phyloP scores from a whole-genome alignment of 2,888 invertebrate species.

The Dugesia japonica region DNA sequence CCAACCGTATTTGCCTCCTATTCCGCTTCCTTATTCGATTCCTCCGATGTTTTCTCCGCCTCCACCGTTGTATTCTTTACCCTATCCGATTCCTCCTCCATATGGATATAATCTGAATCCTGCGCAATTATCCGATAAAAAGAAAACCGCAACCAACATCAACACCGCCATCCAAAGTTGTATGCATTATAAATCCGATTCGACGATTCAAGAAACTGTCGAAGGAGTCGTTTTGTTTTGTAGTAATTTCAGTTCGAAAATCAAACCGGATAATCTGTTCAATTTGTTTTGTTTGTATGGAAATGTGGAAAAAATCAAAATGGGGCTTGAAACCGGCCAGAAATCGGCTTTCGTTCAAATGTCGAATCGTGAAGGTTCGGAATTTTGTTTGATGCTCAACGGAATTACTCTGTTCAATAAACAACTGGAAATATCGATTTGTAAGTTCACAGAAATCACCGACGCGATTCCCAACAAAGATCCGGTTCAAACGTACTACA shows the following conservation, averaged over 20 bases:
- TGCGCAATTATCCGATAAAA: not conserved
- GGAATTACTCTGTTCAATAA: too few relatives aligned
- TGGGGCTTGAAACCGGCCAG: too few relatives aligned
- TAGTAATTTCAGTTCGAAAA: slow-evolving; percentile 25
- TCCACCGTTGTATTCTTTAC: too few relatives aligned
- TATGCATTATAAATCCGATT: not conserved
- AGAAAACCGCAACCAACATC: not conserved
- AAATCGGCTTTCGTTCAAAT: too few relatives aligned
- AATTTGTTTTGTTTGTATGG: slow-evolving; percentile 34
- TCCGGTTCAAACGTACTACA: not conserved
- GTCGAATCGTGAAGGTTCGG: too few relatives aligned
- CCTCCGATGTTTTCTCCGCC: too few relatives aligned
- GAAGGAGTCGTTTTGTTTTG: slow-evolving; percentile 25
- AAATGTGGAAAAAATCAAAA: slow-evolving; percentile 32
- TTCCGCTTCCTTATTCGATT: too few relatives aligned
- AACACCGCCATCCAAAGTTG: not conserved
- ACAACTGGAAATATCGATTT: too few relatives aligned
- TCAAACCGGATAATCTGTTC: slow-evolving; percentile 33
- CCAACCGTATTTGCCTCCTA: too few relatives aligned
- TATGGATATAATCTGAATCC: not conserved
- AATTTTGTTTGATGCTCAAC: too few relatives aligned
- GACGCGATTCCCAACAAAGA: too few relatives aligned
- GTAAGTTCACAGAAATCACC: too few relatives aligned
- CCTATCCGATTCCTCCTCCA: not conserved
- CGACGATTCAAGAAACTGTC: not conserved